phyloP scores from a whole-genome alignment of 1,140 invertebrate genomes.

The Neuroterus valhalla region DNA sequence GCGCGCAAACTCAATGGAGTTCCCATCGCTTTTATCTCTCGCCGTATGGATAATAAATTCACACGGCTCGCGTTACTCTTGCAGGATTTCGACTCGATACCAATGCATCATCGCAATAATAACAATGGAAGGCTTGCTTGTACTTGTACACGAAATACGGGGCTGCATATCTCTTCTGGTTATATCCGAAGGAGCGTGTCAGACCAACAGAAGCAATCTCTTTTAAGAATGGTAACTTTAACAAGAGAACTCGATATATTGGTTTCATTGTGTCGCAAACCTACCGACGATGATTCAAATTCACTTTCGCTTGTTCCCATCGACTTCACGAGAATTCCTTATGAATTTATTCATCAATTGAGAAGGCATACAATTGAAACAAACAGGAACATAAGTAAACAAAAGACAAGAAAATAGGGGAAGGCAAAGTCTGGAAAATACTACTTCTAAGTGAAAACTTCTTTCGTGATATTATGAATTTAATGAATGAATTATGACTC shows the following conservation, averaged over 20 bases:
- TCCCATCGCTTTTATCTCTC: conserved; percentile 21
- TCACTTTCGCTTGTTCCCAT: conserved; percentile 7
- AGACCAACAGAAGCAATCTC: conserved; percentile 12
- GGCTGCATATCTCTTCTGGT: neutral
- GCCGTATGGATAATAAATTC: conserved; percentile 17
- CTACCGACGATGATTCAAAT: conserved; percentile 16
- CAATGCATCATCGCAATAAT: conserved; percentile 13
- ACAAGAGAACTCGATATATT: conserved; percentile 7
- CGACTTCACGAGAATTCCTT: neutral
- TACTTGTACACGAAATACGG: neutral
- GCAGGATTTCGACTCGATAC: conserved; percentile 12
- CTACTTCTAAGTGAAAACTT: too few species aligned
- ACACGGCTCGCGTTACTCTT: conserved; percentile 20
- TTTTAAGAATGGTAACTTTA: neutral
- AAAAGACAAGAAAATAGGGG: too few species aligned
- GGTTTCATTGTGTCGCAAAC: conserved; percentile 16
- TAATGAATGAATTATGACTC: too few species aligned
- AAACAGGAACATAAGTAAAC: too few species aligned
- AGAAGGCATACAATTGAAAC: too few species aligned
- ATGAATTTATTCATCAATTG: too few species aligned
- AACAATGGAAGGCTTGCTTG: conserved; percentile 6
- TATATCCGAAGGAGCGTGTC: neutral
- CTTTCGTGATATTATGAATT: too few species aligned
- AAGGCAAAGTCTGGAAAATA: too few species aligned
- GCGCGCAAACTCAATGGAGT: conserved; percentile 17